Base-by-base conservation (phyloP, 2,113 vertebrate genomes). In the Oriolus oriolus region DNA sequence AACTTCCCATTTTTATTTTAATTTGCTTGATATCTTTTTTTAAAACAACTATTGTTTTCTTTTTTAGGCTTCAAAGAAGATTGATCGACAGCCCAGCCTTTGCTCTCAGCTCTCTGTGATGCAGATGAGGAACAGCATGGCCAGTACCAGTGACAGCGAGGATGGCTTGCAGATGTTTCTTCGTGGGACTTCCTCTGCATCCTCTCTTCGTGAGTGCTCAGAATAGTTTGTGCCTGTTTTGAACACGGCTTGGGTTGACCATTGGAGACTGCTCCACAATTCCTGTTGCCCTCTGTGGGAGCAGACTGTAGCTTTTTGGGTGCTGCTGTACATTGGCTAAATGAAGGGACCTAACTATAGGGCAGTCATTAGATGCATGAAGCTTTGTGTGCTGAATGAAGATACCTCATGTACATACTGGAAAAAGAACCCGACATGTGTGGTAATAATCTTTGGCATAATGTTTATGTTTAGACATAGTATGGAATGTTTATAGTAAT, bases 71-170 rank as follows among this genome's bases (percentile, higher is more conserved):
- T 97, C 98, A 41, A 99, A 99, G 95, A 99, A 99, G 95, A 97
- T 99, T 95, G 99, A 99, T 39, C 98, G 98, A 1, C 98, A 99
- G 95, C 98, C 99, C 47, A 99, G 99, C 95, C 98, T 99, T 9
- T 99, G 99, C 96, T 99, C 99, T 1, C 99, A 99, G 96, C 98
- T 99, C 61, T 99, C 99, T 24, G 99, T 99, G 98, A 99, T 98
- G 98, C 99, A 99, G 96, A 99, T 99, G 99, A 99, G 99, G 89
- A 99, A 99, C 98, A 99, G 99, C 53, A 99, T 99, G 97, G 99
- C 98, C 45, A 99, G 99, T 84, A 98, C 98, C 91, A 99, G 99
- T 9, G 99, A 99, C 90, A 98, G 98, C 0, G 99, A 99, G 33
- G 99, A 99, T 1, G 99, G 99, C n/a, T 96, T 99, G 22, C 99